These are phyloP conservation scores for Trididemnum clinides DNA, from an alignment of 23 tunicate genomes.

Conservation along the genomic window DNA sequence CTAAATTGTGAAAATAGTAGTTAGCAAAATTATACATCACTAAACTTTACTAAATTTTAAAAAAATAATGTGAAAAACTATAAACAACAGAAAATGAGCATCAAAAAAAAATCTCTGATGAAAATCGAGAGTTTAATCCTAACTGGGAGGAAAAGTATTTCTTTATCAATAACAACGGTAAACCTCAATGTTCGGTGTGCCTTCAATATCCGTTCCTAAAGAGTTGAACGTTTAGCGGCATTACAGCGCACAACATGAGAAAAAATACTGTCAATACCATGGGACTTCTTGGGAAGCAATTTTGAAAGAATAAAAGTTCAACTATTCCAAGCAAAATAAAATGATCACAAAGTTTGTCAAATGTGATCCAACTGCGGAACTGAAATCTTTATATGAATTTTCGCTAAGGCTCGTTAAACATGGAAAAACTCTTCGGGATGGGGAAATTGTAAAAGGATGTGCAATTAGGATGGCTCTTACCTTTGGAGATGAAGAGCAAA, in stretches of 20 bases:
- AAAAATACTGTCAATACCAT: slow-evolving; percentile 25
- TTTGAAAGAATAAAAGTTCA: not conserved
- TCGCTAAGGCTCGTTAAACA: slow-evolving; percentile 20
- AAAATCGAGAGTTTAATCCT: slow-evolving; percentile 23
- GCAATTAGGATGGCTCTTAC: not conserved
- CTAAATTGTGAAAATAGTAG: no score
- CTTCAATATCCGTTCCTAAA: not conserved
- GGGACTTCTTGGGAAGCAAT: slow-evolving; percentile 36
- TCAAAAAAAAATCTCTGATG: slow-evolving; percentile 19
- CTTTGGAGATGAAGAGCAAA: not conserved
- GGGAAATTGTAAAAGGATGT: slow-evolving; percentile 13
- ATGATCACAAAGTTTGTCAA: not conserved
- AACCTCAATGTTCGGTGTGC: slow-evolving; percentile 31
- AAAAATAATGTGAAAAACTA: no score
- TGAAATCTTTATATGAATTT: slow-evolving; percentile 16
- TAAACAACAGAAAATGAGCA: no score
- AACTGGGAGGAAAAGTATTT: slow-evolving; percentile 15
- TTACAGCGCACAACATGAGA: slow-evolving; percentile 18
- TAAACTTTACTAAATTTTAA: no score
- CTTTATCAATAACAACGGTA: slow-evolving; percentile 12
- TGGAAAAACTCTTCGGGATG: slow-evolving; percentile 23
- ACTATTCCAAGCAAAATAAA: not conserved
- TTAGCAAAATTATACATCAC: no score
- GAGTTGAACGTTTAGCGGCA: slow-evolving; percentile 25
- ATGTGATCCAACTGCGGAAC: slow-evolving; percentile 10